phyloP scores from a whole-genome alignment of 2,888 invertebrate species.

The Eumacrocentrus americanus region DNA sequence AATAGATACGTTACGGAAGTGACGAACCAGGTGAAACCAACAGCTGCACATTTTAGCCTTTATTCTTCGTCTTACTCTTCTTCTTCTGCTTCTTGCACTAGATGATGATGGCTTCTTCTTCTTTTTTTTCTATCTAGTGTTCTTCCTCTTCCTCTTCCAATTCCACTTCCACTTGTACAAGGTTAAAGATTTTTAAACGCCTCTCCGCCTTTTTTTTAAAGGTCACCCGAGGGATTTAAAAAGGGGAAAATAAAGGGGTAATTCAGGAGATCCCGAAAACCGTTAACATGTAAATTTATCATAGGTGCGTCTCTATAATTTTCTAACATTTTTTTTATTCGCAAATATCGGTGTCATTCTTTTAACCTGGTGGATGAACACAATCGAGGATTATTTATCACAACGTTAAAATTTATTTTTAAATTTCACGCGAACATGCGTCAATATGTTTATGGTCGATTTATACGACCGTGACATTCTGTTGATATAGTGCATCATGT shows the following conservation, averaged over 20 bases:
- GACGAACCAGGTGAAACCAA: constrained; percentile 18
- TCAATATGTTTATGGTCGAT: too few species aligned
- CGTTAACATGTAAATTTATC: constrained; percentile 8
- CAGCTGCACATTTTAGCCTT: constrained; percentile 21
- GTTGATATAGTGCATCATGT: too few species aligned
- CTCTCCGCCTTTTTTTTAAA: constrained; percentile 14
- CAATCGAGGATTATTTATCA: too few species aligned
- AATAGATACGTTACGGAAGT: constrained; percentile 24
- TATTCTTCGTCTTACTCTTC: constrained; percentile 24
- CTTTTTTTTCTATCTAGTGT: constrained; percentile 18
- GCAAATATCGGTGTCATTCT: neutral
- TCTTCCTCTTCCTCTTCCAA: constrained; percentile 13
- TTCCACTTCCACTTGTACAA: neutral
- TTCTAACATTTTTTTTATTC: neutral
- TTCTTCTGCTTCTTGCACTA: constrained; percentile 9
- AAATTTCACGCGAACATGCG: too few species aligned
- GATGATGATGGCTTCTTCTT: constrained; percentile 10
- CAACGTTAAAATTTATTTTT: too few species aligned
- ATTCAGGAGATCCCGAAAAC: constrained; percentile 18
- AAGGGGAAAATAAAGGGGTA: constrained; percentile 26
- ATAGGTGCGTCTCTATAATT: neutral
- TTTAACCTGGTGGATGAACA: too few species aligned
- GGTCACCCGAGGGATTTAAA: constrained; percentile 24
- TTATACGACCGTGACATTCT: too few species aligned
- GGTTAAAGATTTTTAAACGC: constrained; percentile 23